These are phyloP conservation scores for Phaethon lepturus DNA, from an alignment of 2,113 vertebrate genomes.

Conservation along the genomic window DNA sequence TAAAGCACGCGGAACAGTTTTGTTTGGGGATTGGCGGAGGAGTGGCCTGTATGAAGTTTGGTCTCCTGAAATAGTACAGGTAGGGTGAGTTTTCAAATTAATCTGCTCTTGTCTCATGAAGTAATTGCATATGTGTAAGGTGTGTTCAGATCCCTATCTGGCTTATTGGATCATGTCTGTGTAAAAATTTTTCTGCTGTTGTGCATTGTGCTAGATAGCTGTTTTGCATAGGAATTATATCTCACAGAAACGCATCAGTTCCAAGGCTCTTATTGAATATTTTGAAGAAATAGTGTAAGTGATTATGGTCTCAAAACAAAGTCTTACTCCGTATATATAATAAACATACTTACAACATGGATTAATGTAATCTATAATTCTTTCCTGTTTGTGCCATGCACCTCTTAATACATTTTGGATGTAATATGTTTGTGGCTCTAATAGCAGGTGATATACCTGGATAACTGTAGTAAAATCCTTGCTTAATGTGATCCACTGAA, in stretches of 20 bases:
- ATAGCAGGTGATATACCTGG: background rate
- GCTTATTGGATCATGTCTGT: background rate
- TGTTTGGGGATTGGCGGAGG: background rate
- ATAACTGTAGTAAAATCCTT: background rate
- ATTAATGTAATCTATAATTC: background rate
- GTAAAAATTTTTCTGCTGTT: background rate
- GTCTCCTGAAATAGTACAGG: background rate
- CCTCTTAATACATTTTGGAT: background rate
- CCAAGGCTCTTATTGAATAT: background rate
- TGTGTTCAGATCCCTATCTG: slow-evolving; percentile 9
- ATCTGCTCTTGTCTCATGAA: background rate
- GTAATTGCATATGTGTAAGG: background rate
- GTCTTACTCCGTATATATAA: rapidly evolving
- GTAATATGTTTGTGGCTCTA: background rate
- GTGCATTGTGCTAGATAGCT: background rate
- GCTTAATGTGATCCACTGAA: background rate
- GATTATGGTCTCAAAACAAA: background rate
- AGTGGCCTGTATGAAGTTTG: background rate
- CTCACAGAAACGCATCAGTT: background rate
- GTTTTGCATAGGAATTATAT: background rate
- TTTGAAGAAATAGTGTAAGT: background rate
- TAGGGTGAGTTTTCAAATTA: slow-evolving; percentile 7
- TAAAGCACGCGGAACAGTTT: background rate
- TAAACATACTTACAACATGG: background rate
- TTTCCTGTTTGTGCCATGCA: background rate